These are phyloP conservation scores for Drosophila orena DNA, from an alignment of 1,140 invertebrate species.

Conservation along the genomic window DNA sequence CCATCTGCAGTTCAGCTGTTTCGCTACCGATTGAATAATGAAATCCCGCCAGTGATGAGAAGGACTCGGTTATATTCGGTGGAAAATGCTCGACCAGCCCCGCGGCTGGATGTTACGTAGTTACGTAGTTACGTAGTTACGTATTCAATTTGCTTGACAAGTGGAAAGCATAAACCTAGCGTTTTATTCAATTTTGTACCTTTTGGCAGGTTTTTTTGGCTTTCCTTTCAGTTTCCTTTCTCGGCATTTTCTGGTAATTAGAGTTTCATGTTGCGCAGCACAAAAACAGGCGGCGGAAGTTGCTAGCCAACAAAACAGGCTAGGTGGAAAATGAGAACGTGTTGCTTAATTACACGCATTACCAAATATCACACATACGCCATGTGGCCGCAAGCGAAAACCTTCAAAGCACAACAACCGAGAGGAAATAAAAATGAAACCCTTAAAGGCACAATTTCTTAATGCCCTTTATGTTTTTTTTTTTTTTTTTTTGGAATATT, in stretches of 20 bases:
- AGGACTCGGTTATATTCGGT: neutral
- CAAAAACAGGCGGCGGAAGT: conserved; percentile 65
- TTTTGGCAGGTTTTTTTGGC: conserved; percentile 20
- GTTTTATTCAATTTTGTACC: neutral
- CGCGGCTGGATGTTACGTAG: conserved; percentile 9
- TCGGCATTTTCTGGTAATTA: conserved; percentile 71
- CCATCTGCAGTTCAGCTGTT: conserved; percentile 4
- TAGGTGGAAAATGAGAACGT: conserved; percentile 44
- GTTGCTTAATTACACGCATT: conserved; percentile 78
- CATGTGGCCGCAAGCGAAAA: conserved; percentile 38
- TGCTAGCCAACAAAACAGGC: conserved; percentile 63
- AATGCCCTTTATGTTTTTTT: conserved; percentile 2
- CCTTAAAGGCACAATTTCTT: neutral
- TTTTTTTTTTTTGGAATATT: neutral
- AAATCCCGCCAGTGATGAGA: neutral
- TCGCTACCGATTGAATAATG: conserved; percentile 2
- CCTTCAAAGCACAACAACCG: conserved; percentile 3
- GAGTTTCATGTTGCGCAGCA: conserved; percentile 73
- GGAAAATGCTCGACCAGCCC: neutral
- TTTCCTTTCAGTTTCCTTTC: conserved; percentile 17
- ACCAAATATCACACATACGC: conserved; percentile 79
- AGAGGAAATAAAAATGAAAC: conserved; percentile 15
- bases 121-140: no score
- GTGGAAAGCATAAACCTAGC: conserved; percentile 12
- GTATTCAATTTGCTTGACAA: conserved; percentile 32